Conservation (phyloP, 1,140 invertebrate species). For the Harlomillsia oculata region DNA sequence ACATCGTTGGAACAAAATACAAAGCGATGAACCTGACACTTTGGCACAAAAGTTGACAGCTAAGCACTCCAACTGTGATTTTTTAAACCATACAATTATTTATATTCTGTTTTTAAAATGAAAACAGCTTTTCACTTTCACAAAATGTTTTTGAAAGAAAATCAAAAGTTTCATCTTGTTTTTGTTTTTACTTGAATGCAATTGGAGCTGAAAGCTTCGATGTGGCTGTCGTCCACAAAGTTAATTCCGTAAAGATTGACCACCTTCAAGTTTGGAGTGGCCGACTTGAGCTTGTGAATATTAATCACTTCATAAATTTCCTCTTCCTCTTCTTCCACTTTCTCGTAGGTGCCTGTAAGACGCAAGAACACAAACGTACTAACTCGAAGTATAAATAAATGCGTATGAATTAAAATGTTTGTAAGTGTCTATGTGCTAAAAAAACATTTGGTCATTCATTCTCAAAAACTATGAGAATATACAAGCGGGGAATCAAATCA, state of each 20-base stretch:
- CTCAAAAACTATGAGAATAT: too few species aligned
- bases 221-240: slow-evolving; percentile 97
- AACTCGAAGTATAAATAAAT: background rate
- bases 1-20: slow-evolving; percentile 86
- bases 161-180: too few species aligned
- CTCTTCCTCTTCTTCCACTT: slow-evolving; percentile 97
- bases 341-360: slow-evolving; percentile 87
- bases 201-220: slow-evolving; percentile 92
- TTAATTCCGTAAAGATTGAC: slow-evolving; percentile 96
- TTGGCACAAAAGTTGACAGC: slow-evolving; percentile 95
- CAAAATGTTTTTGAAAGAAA: too few species aligned
- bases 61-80: slow-evolving; percentile 81
- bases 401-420: background rate
- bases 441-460: background rate
- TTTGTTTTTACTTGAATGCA: slow-evolving; percentile 69
- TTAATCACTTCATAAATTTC: slow-evolving; percentile 99
- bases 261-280: slow-evolving; percentile 85
- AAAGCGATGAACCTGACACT: slow-evolving; percentile 93
- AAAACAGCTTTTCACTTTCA: too few species aligned
- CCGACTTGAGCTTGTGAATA: slow-evolving; percentile 94
- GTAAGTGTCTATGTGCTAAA: slow-evolving; percentile 24
- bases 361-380: background rate
- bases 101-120: too few species aligned
- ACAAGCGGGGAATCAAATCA: too few species aligned
- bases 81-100: background rate